Evolutionary conservation across 2,797 vertebrate genomes (phyloP).

Genomic region (Sardinella longiceps): DNA sequence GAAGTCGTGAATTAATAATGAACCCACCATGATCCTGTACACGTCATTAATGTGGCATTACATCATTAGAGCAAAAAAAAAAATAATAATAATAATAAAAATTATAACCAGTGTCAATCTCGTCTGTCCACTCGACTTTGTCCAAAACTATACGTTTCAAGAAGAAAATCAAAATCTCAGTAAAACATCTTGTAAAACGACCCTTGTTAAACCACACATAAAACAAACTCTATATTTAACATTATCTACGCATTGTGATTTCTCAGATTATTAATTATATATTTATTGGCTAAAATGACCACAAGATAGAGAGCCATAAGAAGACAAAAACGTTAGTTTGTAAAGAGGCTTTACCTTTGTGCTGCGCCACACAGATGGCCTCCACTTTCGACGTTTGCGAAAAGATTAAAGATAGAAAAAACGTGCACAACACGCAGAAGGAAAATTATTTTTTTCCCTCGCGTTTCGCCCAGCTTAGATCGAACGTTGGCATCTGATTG

Average conservation of each 20-base stretch:
- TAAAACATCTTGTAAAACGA: neutral
- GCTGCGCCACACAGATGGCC: constrained; percentile 74
- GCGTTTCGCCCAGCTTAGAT: constrained; percentile 46
- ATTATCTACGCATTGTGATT: neutral
- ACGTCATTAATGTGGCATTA: constrained; percentile 17
- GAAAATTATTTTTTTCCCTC: constrained; percentile 43
- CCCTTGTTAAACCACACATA: neutral
- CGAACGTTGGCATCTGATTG: constrained; percentile 43
- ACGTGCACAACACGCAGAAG: constrained; percentile 32
- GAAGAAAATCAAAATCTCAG: neutral
- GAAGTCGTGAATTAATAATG: constrained; percentile 18
- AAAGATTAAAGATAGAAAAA: constrained; percentile 41
- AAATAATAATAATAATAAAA: neutral
- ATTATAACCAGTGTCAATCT: neutral
- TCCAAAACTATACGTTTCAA: neutral
- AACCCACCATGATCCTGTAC: neutral
- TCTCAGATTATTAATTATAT: constrained; percentile 1
- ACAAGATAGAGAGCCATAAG: neutral
- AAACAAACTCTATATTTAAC: neutral
- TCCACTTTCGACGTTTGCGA: constrained; percentile 71
- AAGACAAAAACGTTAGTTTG: constrained; percentile 9
- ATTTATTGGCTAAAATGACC: neutral
- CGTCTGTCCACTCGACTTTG: neutral
- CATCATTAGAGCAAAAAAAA: neutral
- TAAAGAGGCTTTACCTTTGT: constrained; percentile 57